Evolutionary conservation across 2,888 invertebrate species (phyloP).

Genomic region (Eristalis pertinax): DNA sequence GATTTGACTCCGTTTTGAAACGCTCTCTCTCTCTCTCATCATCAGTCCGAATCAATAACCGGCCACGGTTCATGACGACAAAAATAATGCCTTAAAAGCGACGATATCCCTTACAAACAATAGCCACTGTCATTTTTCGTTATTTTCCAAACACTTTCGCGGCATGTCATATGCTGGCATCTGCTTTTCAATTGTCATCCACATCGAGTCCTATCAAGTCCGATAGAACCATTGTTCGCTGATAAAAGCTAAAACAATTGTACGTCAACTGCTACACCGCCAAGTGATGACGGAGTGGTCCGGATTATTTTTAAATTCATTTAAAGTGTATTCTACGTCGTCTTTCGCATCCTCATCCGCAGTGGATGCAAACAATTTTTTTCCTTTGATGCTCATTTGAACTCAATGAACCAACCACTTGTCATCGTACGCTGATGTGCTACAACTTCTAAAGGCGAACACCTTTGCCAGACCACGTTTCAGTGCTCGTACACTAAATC

Average conservation of each 20-base stretch:
- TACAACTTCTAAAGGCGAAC: constrained; percentile 4
- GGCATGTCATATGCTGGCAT: background rate
- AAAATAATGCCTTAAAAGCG: background rate
- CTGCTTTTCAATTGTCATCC: background rate
- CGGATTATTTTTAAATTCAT: background rate
- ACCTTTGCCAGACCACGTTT: background rate
- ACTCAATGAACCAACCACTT: constrained; percentile 34
- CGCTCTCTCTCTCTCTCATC: background rate
- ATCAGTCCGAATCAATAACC: background rate
- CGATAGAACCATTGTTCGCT: background rate
- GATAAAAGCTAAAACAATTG: background rate
- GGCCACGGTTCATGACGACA: background rate
- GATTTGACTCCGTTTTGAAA: background rate
- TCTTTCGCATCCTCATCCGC: constrained; percentile 9
- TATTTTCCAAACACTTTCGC: background rate
- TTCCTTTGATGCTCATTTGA: constrained; percentile 43
- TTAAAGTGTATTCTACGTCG: constrained; percentile 8
- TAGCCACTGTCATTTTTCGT: background rate
- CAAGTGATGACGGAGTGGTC: background rate
- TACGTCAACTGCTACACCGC: background rate
- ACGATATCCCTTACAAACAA: background rate
- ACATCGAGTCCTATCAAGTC: background rate
- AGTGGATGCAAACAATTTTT: background rate
- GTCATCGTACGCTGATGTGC: background rate
- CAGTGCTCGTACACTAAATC: background rate